Evolutionary conservation across 2,888 invertebrate genomes (phyloP), one percentile per base, ranked within the genome.

Genomic region (Polydrusus cervinus): DNA sequence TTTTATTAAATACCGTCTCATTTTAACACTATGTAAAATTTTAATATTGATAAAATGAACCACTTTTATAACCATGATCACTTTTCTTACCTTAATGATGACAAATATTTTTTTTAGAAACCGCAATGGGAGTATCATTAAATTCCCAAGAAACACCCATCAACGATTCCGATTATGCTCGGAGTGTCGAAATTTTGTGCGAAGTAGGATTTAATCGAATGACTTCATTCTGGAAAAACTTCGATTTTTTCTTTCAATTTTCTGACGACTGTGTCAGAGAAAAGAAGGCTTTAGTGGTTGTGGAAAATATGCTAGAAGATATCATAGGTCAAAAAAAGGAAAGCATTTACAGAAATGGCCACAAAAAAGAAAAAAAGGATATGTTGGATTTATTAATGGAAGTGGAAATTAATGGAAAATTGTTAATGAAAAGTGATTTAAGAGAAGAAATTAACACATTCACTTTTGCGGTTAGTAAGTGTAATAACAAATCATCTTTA

Each of bases 401-500:
- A 45, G 14, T 78, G 11, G 60, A 72, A 13, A 70, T 78, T 25
- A 67, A 78, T 70, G 78, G 64, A 53, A 69, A 69, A 25, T 11
- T 16, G 18, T 34, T 74, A n/a, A 64, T 5, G 10, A 53, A 16
- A 13, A 55, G 51, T 38, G 74, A 78, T 25, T 53, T 78, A 20
- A 60, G 75, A 40, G 78, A 75, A 30, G 75, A 78, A 49, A 61
- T 78, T 13, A 78, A 78, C 45, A 78, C 75, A 8, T 76, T 78
- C 49, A 51, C 45, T 1, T 76, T 78, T 78, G 78, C 75, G 7
- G 77, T 75, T 51, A 75, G 72, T 61, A 43, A 7, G n/a, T n/a
- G 25, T 25, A 25, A 25, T 25, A 25, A 25, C 3, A 25, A 25
- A 25, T 1, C 25, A 25, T 1, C 5, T 25, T 25, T 25, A 25